Base-by-base conservation (phyloP, 64 coral and sea anemone genomes). In the Stichodactyla helianthus region DNA sequence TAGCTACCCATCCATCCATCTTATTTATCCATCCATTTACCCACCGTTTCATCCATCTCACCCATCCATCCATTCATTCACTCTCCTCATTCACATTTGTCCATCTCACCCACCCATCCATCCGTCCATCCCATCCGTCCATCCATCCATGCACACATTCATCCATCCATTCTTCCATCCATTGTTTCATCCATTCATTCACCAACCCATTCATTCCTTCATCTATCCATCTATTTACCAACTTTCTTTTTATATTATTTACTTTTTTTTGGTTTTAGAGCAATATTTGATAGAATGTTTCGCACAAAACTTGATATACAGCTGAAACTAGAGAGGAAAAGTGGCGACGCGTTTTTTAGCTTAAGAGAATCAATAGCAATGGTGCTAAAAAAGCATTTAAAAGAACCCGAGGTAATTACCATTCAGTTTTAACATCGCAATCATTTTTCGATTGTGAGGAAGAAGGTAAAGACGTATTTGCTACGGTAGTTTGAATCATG, bases 261-360 rank as follows among this genome's bases (percentile, higher is more conserved):
- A 7, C 19, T 5, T 70, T 70, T 70, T 7, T 64, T 18, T 64
- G 5, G 13, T 77, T 27, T 51, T 28, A 80, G 78, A 20, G 8
- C 2, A n/a, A 52, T 6, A 52, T 78, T 53, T 71, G 27, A 27
- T 78, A 58, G 7, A 50, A 90, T 90, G 88, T 90, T 85, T 85
- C 55, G 82, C 54, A 90, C 82, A 11, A 50, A 59, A 44, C 82
- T 15, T 77, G 88, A 90, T 59, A 7, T 89, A 11, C 9, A 84
- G 8, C 53, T 89, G 81, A 89, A 89, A 25, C 1, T 0, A 19
- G 13, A 35, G 28, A 56, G 18, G 16, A 4, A 18, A 84, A 59
- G 61, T 74, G 88, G 88, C 56, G 31, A 80, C 11, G 79, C 82
- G 61, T 90, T 90, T 76, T 90, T 59, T 71, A 35, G 74, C 68